Conservation (phyloP, 2,888 invertebrate species). For the Leistus spinibarbis region DNA sequence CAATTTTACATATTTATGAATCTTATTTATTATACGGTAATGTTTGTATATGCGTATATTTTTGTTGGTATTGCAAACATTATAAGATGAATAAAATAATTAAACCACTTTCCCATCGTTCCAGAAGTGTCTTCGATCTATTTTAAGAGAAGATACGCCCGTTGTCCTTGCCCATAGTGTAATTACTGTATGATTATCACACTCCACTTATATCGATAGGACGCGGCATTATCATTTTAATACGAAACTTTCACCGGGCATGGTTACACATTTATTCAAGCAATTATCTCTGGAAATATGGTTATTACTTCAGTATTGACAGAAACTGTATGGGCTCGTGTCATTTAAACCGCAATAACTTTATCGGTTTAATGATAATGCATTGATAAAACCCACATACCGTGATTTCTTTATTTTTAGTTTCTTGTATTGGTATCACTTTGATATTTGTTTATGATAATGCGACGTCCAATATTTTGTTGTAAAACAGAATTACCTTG, state of each 20-base stretch:
- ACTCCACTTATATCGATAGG: not conserved
- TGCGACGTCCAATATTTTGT: not conserved
- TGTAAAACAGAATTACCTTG: not conserved
- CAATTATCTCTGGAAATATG: not conserved
- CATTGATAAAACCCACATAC: not conserved
- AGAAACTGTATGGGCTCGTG: not conserved
- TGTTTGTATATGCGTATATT: not conserved
- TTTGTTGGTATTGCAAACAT: too few relatives aligned
- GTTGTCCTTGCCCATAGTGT: not conserved
- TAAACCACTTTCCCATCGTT: not conserved
- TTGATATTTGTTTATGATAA: too few relatives aligned
- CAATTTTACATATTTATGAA: conserved; percentile 5
- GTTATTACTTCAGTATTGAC: not conserved
- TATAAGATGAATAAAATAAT: too few relatives aligned
- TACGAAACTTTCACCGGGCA: not conserved
- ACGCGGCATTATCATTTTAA: not conserved
- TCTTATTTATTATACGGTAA: not conserved
- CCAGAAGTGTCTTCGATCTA: not conserved
- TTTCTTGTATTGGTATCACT: not conserved
- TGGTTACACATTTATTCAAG: not conserved
- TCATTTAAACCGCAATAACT: not conserved
- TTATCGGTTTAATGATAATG: not conserved
- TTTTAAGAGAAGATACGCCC: not conserved
- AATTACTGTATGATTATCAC: conserved; percentile 1
- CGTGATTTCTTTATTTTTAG: not conserved